These are phyloP conservation scores for Dissostichus mawsoni DNA, from an alignment of 2,113 vertebrate species.

Conservation along the genomic window DNA sequence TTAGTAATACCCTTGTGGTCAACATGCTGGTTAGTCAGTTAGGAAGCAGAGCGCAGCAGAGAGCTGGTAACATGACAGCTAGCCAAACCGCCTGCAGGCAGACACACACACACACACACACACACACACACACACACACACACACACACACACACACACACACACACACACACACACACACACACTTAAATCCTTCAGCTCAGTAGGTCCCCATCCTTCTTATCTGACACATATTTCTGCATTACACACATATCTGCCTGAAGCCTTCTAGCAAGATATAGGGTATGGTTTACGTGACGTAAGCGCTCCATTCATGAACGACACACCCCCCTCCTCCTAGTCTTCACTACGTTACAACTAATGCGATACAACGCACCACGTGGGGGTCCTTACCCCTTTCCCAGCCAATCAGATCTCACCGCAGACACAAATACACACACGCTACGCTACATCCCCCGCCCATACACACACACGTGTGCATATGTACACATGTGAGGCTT, in stretches of 20 bases:
- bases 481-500: conserved; percentile 54
- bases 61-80: conserved; percentile 53
- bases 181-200: conserved; percentile 8
- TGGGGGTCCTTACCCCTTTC: conserved; percentile 81
- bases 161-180: conserved; percentile 23
- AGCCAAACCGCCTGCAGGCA: conserved; percentile 58
- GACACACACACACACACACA: conserved; percentile 20
- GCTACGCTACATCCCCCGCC: conserved; percentile 32
- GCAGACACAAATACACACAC: conserved; percentile 48
- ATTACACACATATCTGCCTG: conserved; percentile 18
- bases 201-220: conserved; percentile 43
- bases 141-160: conserved; percentile 19
- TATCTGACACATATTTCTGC: conserved; percentile 29
- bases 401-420: conserved; percentile 70
- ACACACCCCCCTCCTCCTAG: conserved; percentile 30
- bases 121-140: conserved; percentile 34
- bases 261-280: conserved; percentile 28
- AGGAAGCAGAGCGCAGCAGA: conserved; percentile 35
- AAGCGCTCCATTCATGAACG: conserved; percentile 77
- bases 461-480: conserved; percentile 56
- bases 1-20: conserved; percentile 10
- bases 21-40: conserved; percentile 41
- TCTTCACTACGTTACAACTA: conserved; percentile 68
- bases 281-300: conserved; percentile 58
- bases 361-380: conserved; percentile 76